Conservation (phyloP, 37 sponge, comb jelly and placozoan species). For the Cliona cf. orientalis region DNA sequence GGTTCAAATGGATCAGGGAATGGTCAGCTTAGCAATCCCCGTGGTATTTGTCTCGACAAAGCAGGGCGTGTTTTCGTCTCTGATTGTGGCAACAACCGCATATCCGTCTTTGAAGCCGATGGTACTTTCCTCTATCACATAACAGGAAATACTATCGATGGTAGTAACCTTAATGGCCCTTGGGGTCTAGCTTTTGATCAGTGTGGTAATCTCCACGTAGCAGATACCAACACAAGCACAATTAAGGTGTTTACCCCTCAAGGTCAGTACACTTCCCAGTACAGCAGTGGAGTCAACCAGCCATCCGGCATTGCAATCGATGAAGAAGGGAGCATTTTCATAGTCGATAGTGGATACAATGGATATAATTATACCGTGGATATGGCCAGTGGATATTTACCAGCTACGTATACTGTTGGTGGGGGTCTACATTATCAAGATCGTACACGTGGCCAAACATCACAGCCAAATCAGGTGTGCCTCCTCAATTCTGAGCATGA, state of each 20-base stretch:
- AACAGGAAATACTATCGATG: too few relatives aligned
- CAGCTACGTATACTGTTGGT: too few relatives aligned
- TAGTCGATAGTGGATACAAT: constrained; percentile 33
- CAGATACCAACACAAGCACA: neutral
- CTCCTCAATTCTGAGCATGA: constrained; percentile 12
- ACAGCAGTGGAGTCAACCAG: constrained; percentile 19
- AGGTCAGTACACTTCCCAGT: neutral
- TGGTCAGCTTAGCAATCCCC: constrained; percentile 36
- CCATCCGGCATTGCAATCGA: constrained; percentile 58
- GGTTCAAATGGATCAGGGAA: constrained; percentile 28
- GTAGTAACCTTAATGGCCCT: constrained; percentile 23
- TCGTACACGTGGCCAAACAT: too few relatives aligned
- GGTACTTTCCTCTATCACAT: constrained; percentile 31
- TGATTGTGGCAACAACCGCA: constrained; percentile 39
- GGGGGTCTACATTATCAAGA: neutral
- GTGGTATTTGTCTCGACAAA: constrained; percentile 32
- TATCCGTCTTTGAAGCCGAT: constrained; percentile 47
- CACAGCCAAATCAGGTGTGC: too few relatives aligned
- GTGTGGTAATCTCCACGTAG: constrained; percentile 43
- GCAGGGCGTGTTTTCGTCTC: constrained; percentile 24
- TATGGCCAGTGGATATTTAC: too few relatives aligned
- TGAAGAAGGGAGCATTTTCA: constrained; percentile 35
- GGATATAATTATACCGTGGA: too few relatives aligned
- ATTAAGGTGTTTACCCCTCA: constrained; percentile 44
- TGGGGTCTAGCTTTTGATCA: constrained; percentile 60